Conservation (phyloP, 1,140 invertebrate genomes). For the Drosophila rhopaloa region DNA sequence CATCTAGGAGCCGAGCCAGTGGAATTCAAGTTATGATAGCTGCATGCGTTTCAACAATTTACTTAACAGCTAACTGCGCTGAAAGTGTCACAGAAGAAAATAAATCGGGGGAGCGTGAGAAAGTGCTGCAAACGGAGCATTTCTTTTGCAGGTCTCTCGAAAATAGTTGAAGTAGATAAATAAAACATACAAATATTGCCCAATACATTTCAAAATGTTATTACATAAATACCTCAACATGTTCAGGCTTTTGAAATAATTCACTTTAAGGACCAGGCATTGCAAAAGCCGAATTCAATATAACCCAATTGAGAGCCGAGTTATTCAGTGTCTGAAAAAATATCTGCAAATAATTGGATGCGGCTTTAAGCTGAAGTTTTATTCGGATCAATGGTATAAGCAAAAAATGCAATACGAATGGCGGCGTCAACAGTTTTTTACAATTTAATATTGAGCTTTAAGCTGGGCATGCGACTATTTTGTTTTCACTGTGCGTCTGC, state of each 20-base stretch:
- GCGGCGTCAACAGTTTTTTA: conserved; percentile 6
- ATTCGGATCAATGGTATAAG: not conserved
- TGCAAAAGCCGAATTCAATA: too few species aligned
- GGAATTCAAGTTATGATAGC: conserved; percentile 73
- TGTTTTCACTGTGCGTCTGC: conserved; percentile 27
- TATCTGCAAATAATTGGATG: not conserved
- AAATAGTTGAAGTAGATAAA: not conserved
- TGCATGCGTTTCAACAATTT: conserved; percentile 73
- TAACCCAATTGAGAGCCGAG: too few species aligned
- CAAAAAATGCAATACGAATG: conserved; percentile 8
- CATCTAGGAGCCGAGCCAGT: conserved; percentile 21
- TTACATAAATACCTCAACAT: too few species aligned
- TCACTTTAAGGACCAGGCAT: too few species aligned
- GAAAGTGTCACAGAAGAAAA: conserved; percentile 27
- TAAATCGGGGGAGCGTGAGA: conserved; percentile 22
- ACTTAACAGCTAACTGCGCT: conserved; percentile 62
- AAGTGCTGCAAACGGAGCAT: conserved; percentile 10
- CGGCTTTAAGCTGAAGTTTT: conserved; percentile 15
- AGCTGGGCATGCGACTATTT: not conserved
- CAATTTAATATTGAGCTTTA: conserved; percentile 43
- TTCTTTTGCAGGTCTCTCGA: not conserved
- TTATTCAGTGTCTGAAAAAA: not conserved
- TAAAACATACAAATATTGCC: not conserved
- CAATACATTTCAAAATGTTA: not conserved
- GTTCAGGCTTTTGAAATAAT: too few species aligned